Evolutionary conservation across 2,797 vertebrate genomes (phyloP), one percentile per base, ranked within the genome.

Genomic region (Dromococcyx pavoninus): DNA sequence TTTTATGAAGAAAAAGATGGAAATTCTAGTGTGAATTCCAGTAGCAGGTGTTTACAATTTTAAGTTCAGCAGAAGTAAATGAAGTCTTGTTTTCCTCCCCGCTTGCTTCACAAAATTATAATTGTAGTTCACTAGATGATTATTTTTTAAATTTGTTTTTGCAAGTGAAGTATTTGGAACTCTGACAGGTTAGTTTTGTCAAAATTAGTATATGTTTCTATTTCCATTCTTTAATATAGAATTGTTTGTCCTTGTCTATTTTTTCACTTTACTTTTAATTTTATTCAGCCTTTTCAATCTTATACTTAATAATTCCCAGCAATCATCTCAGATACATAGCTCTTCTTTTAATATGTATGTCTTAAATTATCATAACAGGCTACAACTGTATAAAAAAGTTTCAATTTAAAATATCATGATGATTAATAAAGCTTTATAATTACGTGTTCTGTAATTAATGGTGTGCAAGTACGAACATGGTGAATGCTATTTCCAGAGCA

Each of bases 401-500:
- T 92, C 82, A 95, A 71, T 85, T 80, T 89, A 62, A 77, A 96
- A 91, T 67, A 91, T 62, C 86, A 65, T 37, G 25, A 72, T 86
- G 92, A 96, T 97, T 91, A 94, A 88, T 54, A 89, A 91, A 76
- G 39, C 58, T 94, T 93, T 81, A 65, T 82, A 91, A 92, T 93
- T 54, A 46, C 18, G 91, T 61, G 23, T 86, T 93, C n/a, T 81
- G 75, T 96, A 95, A 95, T 95, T 94, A 93, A 94, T 93, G 94
- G 28, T 73, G 89, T 96, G 95, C 73, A 95, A 82, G 94, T 88
- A 93, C 75, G 80, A 95, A 89, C 76, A 88, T 18, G 53, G 61
- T 77, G 48, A 80, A 53, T 39, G 24, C 28, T 69, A 71, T 54
- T 93, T 94, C 76, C 76, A 91, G 54, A 85, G 53, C 28, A 78